A percentile compares a stretch with the other conserved stretches of the same genome.
These are phyloP conservation scores for Misgurnus mizolepis DNA, from an alignment of 2,113 vertebrate species.

Conservation along the genomic window DNA sequence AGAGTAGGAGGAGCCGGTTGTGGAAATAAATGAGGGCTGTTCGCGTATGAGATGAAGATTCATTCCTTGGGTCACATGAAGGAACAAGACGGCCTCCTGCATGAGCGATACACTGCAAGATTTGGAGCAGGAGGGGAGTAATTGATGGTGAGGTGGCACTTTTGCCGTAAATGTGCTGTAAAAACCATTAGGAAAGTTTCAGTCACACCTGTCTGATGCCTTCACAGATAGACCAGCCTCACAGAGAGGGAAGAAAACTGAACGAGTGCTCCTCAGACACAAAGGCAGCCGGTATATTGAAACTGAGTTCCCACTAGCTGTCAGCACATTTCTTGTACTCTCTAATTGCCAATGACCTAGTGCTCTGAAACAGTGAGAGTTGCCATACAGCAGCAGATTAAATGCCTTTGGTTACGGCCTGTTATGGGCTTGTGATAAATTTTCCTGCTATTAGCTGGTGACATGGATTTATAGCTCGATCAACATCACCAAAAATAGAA, in stretches of 20 bases:
- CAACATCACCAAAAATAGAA: constrained; percentile 42
- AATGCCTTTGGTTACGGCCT: constrained; percentile 19
- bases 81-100: constrained; percentile 56
- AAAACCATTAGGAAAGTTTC: constrained; percentile 52
- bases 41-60: constrained; percentile 76
- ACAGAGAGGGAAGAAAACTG: constrained; percentile 28
- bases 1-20: constrained; percentile 64
- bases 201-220: constrained; percentile 50
- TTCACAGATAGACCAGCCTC: constrained; percentile 34
- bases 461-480: constrained; percentile 52
- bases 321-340: constrained; percentile 33
- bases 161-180: constrained; percentile 50
- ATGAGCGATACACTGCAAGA: constrained; percentile 69
- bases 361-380: constrained; percentile 24
- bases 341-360: constrained; percentile 30
- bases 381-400: constrained; percentile 22
- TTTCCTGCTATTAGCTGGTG: constrained; percentile 40
- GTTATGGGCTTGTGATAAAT: constrained; percentile 35
- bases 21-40: constrained; percentile 77
- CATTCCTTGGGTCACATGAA: constrained; percentile 66
- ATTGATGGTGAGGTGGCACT: constrained; percentile 55
- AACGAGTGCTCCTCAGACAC: constrained; percentile 28
- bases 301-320: constrained; percentile 8
- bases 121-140: constrained; percentile 57
- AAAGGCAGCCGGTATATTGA: background rate